phyloP scores from a whole-genome alignment of 23 tunicate species.

The Diplosoma virens region DNA sequence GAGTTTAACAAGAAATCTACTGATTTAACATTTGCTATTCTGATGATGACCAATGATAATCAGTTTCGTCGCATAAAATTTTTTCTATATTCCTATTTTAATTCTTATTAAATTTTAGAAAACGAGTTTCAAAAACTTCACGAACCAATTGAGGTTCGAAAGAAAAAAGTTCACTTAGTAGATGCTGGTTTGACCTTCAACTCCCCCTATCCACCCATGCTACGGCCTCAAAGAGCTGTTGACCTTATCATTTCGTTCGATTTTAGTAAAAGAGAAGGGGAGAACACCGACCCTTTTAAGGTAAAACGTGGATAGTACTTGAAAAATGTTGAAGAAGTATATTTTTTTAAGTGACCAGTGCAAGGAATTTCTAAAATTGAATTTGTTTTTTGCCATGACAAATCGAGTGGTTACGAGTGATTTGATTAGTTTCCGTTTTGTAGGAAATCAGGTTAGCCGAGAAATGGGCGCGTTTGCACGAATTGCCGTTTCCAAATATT shows the following conservation, averaged over 20 bases:
- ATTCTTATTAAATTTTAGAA: too few relatives aligned
- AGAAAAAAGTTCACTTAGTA: conserved; percentile 73
- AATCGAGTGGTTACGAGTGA: too few relatives aligned
- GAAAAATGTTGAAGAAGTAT: too few relatives aligned
- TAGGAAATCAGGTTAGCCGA: conserved; percentile 94
- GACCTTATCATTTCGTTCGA: conserved; percentile 86
- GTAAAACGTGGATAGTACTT: too few relatives aligned
- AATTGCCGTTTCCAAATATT: conserved; percentile 90
- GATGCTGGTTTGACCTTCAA: conserved; percentile 95
- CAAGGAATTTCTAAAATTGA: too few relatives aligned
- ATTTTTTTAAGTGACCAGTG: too few relatives aligned
- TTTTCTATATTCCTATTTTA: too few relatives aligned
- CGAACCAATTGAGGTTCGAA: conserved; percentile 56
- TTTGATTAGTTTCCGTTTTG: neutral
- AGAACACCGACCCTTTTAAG: conserved; percentile 57
- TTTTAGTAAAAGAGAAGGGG: conserved; percentile 61
- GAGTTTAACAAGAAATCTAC: too few relatives aligned
- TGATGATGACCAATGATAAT: too few relatives aligned
- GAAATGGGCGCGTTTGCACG: conserved; percentile 94
- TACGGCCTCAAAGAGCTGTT: conserved; percentile 73
- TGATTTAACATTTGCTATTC: too few relatives aligned
- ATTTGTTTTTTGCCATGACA: too few relatives aligned
- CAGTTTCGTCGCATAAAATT: too few relatives aligned
- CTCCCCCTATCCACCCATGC: conserved; percentile 74
- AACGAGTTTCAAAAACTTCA: conserved; percentile 51